Base-by-base conservation (phyloP, 2,888 invertebrate species). In the Microctonus aethiopoides region DNA sequence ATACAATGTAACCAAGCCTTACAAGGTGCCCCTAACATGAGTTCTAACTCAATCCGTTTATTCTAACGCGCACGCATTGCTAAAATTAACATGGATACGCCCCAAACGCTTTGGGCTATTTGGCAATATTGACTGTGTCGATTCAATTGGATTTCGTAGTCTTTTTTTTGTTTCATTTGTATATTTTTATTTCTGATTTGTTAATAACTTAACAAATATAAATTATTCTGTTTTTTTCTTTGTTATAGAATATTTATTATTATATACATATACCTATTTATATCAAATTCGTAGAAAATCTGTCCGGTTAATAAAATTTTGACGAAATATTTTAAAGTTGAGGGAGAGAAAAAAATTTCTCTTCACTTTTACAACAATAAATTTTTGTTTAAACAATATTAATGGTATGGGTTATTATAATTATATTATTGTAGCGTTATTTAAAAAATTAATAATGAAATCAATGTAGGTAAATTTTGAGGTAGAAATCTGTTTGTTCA, bases 1-100 rank as follows among this genome's bases (percentile, higher is more conserved):
- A n/a, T n/a, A n/a, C n/a, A 74, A 77, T 75, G 73, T 61, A 72
- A 63, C 65, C 77, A 76, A 77, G 75, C 81, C 80, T 77, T 79
- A 79, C 78, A 81, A 78, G 80, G 80, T 46, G 16, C 75, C 78
- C 76, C 81, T 63, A 65, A 74, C 70, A 69, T 24, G 70, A 29
- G 71, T 64, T 68, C 71, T 65, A 39, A 52, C 66, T 39, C 34
- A 46, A 22, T 67, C 13, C n/a, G n/a, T 20, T 54, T 20, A 20
- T 36, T 67, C 22, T 32, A 22, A 56, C 24, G 24, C 24, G 57
- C 16, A 56, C 24, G 36, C 24, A 46, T 56, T 51, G 46, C 56
- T 63, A 46, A 59, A 57, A 68, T 68, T 68, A 56, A 51, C 39
- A 16, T 39, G 36, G 36, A 22, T 54, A 64, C 51, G 56, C 65